These are phyloP conservation scores for Hirundichthys speculiger DNA, from an alignment of 2,113 vertebrate species.

Conservation along the genomic window DNA sequence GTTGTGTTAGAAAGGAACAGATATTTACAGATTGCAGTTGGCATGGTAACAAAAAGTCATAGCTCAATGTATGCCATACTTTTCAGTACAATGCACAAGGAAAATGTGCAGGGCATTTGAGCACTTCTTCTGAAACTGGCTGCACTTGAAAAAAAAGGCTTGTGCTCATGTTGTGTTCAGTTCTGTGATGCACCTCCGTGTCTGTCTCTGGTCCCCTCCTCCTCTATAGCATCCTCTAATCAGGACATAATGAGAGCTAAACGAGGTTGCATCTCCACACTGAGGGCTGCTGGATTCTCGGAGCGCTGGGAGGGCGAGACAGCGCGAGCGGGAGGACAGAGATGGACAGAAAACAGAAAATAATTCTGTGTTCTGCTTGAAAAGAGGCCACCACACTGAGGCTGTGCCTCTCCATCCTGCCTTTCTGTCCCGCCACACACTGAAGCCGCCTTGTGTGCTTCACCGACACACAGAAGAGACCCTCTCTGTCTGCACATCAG, in stretches of 20 bases:
- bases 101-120: slow-evolving; percentile 41
- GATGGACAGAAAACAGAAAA: slow-evolving; percentile 37
- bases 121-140: slow-evolving; percentile 31
- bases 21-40: slow-evolving; percentile 79
- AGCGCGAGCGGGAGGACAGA: slow-evolving; percentile 23
- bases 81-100: slow-evolving; percentile 50
- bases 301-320: slow-evolving; percentile 40
- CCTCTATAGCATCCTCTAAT: slow-evolving; percentile 72
- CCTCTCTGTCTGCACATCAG: slow-evolving; percentile 75
- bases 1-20: slow-evolving; percentile 44
- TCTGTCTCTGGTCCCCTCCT: slow-evolving; percentile 69
- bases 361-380: slow-evolving; percentile 45
- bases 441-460: slow-evolving; percentile 72
- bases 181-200: slow-evolving; percentile 55
- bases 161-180: slow-evolving; percentile 15
- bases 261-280: slow-evolving; percentile 76
- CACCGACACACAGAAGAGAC: slow-evolving; percentile 70
- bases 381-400: slow-evolving; percentile 48
- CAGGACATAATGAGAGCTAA: slow-evolving; percentile 82
- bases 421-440: slow-evolving; percentile 69
- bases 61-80: slow-evolving; percentile 63
- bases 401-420: slow-evolving; percentile 40
- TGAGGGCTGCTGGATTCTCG: slow-evolving; percentile 62
- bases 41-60: slow-evolving; percentile 80
- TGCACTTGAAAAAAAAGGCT: slow-evolving; percentile 22